Evolutionary conservation across 2,888 invertebrate species (phyloP).

Genomic region (Chaitophorus viminalis): DNA sequence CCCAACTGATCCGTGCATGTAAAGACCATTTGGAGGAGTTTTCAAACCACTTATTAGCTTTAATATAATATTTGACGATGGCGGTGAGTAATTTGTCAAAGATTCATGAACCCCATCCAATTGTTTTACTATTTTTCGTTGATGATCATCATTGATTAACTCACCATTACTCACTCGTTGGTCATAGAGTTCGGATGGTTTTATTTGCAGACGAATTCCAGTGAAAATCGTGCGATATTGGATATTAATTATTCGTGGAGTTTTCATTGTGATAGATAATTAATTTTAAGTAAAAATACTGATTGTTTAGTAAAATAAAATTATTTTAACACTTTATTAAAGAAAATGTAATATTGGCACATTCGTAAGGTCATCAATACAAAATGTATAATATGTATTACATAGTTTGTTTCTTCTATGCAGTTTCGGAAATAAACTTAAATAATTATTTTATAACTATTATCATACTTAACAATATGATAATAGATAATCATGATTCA

Average conservation of each 20-base stretch:
- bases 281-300: neutral
- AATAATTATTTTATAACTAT: too few species aligned
- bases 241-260: neutral
- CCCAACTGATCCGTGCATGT: conserved; percentile 90
- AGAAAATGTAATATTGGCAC: neutral
- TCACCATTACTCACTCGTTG: conserved; percentile 42
- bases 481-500: too few species aligned
- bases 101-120: conserved; percentile 78
- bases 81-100: conserved; percentile 73
- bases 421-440: too few species aligned
- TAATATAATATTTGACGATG: conserved; percentile 68
- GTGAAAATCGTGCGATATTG: conserved; percentile 20
- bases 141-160: conserved; percentile 74
- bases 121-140: conserved; percentile 75
- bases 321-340: neutral
- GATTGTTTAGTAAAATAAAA: neutral
- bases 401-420: neutral
- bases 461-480: too few species aligned
- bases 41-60: conserved; percentile 68
- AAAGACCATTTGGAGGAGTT: conserved; percentile 78
- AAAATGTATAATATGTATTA: neutral
- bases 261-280: conserved; percentile 3
- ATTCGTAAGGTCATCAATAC: neutral
- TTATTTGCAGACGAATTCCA: conserved; percentile 1
- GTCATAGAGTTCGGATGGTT: conserved; percentile 57